Base-by-base conservation (phyloP, 2,888 invertebrate genomes). In the Drosophila flavopinicola region DNA sequence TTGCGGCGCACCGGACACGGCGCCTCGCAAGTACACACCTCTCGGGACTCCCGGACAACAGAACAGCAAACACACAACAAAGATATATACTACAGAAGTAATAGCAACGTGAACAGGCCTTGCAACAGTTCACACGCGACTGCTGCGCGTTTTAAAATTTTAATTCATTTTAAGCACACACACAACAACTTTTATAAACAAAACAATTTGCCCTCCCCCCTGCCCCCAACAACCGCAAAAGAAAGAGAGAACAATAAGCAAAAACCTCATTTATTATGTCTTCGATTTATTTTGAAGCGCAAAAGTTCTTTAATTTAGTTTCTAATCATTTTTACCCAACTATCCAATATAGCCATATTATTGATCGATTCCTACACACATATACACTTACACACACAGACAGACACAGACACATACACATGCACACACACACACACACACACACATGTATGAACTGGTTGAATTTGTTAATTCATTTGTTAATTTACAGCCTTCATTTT, bases 141-240 rank as follows among this genome's bases (percentile, higher is more conserved):
- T 35, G 39, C 45, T 39, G 65, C 52, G 41, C 5, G 30, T 45
- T 54, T 41, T 6, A 30, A n/a, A n/a, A n/a, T n/a, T n/a, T n/a
- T 42, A 13, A 37, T 37, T 66, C 17, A 29, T 52, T 27, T 35
- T 61, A 45, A 60, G 30, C 30, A 30, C n/a, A n/a, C n/a, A 29
- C 17, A 13, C 27, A 27, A 30, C 3, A 17, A 9, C 10, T 13
- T 7, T 42, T 29, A 23, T 47, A 29, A 45, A 6, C 17, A 30
- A 49, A 13, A 20, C 1, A 3, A 24, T 30, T 20, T 6, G 20
- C 5, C 13, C 23, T 17, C 6, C 10, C 24, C 23, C 32, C 6
- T 27, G 38, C 10, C 37, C 11, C 20, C 2, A 4, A 3, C 20
- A 20, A 2, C 30, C 23, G 11, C 29, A 44, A 29, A 11, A 9